These are phyloP conservation scores for Epinotia brunnichana DNA, from an alignment of 2,888 invertebrate species.

Conservation along the genomic window DNA sequence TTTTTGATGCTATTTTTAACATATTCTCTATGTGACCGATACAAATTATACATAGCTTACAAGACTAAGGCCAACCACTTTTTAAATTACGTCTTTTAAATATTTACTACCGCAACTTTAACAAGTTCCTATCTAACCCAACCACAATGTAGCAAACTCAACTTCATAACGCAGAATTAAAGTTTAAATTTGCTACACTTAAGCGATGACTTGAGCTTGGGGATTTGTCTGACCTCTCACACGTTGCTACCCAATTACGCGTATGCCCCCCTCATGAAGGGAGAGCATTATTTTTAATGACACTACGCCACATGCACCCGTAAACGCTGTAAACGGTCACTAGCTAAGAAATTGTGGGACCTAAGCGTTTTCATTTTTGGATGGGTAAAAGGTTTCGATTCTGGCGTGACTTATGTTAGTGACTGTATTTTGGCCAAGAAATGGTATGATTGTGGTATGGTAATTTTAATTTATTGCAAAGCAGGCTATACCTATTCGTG, in stretches of 20 bases:
- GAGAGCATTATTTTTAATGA: constrained; percentile 33
- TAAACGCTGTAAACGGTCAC: constrained; percentile 14
- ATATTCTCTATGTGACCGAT: background rate
- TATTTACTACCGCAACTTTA: background rate
- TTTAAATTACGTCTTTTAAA: constrained; percentile 1
- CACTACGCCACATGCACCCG: constrained; percentile 10
- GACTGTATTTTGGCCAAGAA: background rate
- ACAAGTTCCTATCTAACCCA: background rate
- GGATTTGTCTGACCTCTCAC: constrained; percentile 13
- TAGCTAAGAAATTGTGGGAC: constrained; percentile 12
- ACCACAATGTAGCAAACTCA: background rate
- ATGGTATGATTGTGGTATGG: background rate
- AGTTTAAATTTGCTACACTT: background rate
- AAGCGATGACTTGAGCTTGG: background rate
- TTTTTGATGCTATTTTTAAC: too few species aligned
- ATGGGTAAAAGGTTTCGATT: background rate
- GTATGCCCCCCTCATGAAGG: constrained; percentile 17
- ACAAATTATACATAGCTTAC: constrained; percentile 6
- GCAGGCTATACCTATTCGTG: too few species aligned
- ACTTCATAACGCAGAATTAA: background rate
- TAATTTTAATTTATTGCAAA: too few species aligned
- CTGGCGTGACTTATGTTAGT: background rate
- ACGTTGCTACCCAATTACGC: constrained; percentile 27
- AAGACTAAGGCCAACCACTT: constrained; percentile 6
- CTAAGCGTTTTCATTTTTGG: constrained; percentile 10